phyloP scores from a whole-genome alignment of 2,797 vertebrate genomes.

The Limnodromus scolopaceus region DNA sequence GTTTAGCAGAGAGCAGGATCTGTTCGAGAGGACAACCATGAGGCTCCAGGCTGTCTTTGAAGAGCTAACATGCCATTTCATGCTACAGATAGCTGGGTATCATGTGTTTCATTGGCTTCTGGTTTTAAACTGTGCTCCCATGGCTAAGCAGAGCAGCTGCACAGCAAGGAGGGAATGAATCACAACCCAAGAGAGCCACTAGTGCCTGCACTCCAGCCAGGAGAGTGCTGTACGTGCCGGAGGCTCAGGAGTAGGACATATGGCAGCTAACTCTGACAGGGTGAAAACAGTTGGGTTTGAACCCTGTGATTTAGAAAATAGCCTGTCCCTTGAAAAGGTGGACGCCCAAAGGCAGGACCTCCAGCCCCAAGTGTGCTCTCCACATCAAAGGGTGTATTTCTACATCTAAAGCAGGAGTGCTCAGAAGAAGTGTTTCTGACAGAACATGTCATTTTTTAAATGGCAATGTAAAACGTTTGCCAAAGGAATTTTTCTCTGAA shows the following conservation, averaged over 20 bases:
- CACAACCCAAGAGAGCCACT: not conserved
- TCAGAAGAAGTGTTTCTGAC: not conserved
- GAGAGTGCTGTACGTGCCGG: not conserved
- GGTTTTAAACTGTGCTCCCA: not conserved
- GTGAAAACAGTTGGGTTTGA: not conserved
- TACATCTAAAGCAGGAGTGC: not conserved
- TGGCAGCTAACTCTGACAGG: not conserved
- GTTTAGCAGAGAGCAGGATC: not conserved
- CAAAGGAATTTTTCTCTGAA: not conserved
- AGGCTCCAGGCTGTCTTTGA: conserved; percentile 10
- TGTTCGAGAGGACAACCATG: not conserved
- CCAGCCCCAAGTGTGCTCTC: not conserved
- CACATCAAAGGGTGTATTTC: not conserved
- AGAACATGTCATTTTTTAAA: not conserved
- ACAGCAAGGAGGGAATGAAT: not conserved
- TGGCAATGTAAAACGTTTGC: accelerated
- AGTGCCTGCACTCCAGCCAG: not conserved
- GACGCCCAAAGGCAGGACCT: not conserved
- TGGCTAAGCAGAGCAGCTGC: not conserved
- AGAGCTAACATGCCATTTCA: not conserved
- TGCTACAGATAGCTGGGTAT: not conserved
- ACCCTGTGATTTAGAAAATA: not conserved
- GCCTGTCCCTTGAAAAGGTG: not conserved
- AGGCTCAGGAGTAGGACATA: not conserved
- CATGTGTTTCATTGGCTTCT: not conserved